Percentiles rank a stretch among this genome's conserved stretches.
These are phyloP conservation scores for Ploceus nigricollis DNA, from an alignment of 2,113 vertebrate genomes.

Conservation along the genomic window DNA sequence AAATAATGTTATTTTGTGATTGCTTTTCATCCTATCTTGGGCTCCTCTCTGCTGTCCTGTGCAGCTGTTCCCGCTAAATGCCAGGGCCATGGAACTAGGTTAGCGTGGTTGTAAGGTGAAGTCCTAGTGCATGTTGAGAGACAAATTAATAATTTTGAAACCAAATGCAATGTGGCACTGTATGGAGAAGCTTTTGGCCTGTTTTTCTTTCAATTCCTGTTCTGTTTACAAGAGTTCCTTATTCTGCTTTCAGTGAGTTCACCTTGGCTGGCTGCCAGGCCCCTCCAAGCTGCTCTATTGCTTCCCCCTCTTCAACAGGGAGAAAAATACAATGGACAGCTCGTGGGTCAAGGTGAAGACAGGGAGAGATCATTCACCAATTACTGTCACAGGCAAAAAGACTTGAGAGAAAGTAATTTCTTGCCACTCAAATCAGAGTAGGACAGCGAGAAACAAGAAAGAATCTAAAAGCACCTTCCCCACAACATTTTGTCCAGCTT, in stretches of 20 bases:
- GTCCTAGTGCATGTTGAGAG: neutral
- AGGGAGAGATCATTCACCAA: neutral
- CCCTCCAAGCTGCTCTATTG: neutral
- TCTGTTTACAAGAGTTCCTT: neutral
- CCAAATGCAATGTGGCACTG: neutral
- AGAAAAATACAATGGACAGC: neutral
- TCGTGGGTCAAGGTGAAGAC: accelerated
- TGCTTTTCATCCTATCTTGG: neutral
- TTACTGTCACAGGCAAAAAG: neutral
- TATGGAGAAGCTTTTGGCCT: neutral
- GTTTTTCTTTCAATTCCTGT: neutral
- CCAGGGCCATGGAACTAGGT: neutral
- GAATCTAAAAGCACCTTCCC: neutral
- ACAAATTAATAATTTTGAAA: neutral
- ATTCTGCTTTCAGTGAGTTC: neutral
- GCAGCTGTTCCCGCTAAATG: neutral
- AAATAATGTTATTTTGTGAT: neutral
- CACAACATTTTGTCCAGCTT: neutral
- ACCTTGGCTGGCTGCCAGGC: neutral
- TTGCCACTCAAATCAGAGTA: neutral
- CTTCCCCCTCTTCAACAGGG: neutral
- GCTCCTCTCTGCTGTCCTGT: neutral
- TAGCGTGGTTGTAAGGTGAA: neutral
- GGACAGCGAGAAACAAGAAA: neutral
- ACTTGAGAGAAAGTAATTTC: neutral